Evolutionary conservation across 2,888 invertebrate genomes (phyloP).

Genomic region (Steromphala cineraria): DNA sequence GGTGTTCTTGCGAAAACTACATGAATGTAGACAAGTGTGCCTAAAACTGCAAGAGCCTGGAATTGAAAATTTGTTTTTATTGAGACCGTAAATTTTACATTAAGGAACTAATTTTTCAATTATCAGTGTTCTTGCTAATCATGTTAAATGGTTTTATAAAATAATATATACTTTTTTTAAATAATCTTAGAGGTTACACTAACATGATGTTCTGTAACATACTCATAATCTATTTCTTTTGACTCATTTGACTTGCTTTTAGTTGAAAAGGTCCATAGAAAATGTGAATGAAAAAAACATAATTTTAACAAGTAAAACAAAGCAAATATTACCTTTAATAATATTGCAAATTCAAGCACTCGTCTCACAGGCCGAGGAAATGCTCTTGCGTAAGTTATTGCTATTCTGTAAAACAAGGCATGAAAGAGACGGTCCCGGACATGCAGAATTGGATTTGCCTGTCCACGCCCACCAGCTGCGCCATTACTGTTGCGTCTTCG

Average conservation of each 20-base stretch:
- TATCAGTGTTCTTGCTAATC: too few relatives aligned
- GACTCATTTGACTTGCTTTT: too few relatives aligned
- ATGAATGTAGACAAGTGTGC: constrained; percentile 95
- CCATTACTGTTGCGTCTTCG: background rate
- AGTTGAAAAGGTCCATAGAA: too few relatives aligned
- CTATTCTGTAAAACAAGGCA: constrained; percentile 92
- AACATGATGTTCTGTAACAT: too few relatives aligned
- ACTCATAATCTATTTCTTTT: too few relatives aligned
- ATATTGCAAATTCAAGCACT: constrained; percentile 88
- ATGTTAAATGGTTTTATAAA: too few relatives aligned
- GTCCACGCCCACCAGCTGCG: constrained; percentile 40
- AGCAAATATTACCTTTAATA: constrained; percentile 81
- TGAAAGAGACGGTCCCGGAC: constrained; percentile 94
- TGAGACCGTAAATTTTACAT: too few relatives aligned
- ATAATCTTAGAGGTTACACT: too few relatives aligned
- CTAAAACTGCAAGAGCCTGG: constrained; percentile 89
- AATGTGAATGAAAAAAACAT: too few relatives aligned
- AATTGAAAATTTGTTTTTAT: constrained; percentile 26
- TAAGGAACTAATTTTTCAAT: too few relatives aligned
- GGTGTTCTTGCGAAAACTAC: constrained; percentile 94
- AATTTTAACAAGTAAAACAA: background rate
- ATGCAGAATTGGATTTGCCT: constrained; percentile 70
- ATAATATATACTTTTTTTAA: too few relatives aligned
- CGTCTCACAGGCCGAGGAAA: constrained; percentile 88
- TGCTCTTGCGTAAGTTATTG: constrained; percentile 92